Percentiles rank a stretch among this genome's conserved stretches.
Evolutionary conservation across 2,113 vertebrate genomes (phyloP).

Genomic region (Entelurus aequoreus): DNA sequence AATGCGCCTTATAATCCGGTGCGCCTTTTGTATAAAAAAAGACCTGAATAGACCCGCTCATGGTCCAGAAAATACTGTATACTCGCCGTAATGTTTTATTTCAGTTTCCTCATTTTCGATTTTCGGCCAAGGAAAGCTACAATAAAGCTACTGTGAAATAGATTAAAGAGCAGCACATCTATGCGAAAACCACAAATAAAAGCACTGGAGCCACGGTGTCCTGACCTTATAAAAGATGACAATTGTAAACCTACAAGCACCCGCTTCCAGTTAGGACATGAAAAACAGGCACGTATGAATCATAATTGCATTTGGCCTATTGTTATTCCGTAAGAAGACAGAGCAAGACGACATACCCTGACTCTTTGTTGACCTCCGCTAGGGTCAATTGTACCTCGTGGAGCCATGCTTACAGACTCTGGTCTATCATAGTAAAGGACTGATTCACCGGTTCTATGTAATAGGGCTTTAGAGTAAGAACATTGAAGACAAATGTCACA

Average conservation of each 20-base stretch:
- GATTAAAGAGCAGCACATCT: constrained; percentile 18
- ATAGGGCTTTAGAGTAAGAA: too few relatives aligned
- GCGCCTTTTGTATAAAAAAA: too few relatives aligned
- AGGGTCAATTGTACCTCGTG: background rate
- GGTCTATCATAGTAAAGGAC: background rate
- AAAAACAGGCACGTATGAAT: constrained; percentile 13
- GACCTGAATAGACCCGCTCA: too few relatives aligned
- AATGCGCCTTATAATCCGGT: too few relatives aligned
- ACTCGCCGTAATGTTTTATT: too few relatives aligned
- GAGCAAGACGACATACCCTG: constrained; percentile 10
- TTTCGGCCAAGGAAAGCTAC: background rate
- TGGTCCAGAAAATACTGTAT: too few relatives aligned
- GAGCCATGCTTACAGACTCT: background rate
- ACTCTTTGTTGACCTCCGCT: constrained; percentile 1
- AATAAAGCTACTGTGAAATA: constrained; percentile 27
- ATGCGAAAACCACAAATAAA: constrained; percentile 4
- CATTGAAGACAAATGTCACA: too few relatives aligned
- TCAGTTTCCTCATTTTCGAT: too few relatives aligned
- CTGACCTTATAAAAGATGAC: constrained; percentile 30
- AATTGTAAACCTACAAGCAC: constrained; percentile 23
- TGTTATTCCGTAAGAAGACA: constrained; percentile 29
- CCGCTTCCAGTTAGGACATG: constrained; percentile 25
- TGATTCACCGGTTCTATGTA: background rate
- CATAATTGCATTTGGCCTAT: constrained; percentile 15
- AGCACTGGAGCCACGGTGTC: background rate